A percentile compares a stretch with the other conserved stretches of the same genome.
phyloP scores from a whole-genome alignment of 2,113 vertebrate genomes.

The Psophia crepitans region DNA sequence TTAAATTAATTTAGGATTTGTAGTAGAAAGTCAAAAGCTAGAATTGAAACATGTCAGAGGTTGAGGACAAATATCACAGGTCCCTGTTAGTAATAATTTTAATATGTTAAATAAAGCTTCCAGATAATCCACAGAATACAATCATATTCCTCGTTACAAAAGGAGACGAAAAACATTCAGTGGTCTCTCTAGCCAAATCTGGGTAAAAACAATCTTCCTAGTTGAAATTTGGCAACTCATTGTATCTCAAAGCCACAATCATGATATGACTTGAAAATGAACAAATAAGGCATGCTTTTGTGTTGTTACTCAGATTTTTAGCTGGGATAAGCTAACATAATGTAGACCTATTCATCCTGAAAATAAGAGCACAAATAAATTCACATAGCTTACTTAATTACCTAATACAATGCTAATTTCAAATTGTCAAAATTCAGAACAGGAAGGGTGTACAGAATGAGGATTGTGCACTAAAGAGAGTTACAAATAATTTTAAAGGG shows the following conservation, averaged over 20 bases:
- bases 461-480: background rate
- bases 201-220: background rate
- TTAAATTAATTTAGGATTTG: background rate
- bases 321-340: background rate
- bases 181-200: background rate
- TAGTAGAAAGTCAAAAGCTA: background rate
- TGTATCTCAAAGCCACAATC: background rate
- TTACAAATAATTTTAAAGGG: background rate
- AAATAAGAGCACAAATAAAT: background rate
- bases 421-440: background rate
- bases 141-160: background rate
- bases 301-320: background rate
- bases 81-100: background rate
- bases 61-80: background rate
- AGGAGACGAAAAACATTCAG: background rate
- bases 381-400: background rate
- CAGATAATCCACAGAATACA: background rate
- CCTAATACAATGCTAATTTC: background rate
- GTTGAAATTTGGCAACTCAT: background rate
- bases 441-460: background rate
- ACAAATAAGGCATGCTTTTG: fast-evolving
- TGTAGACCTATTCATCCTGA: background rate
- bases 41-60: background rate
- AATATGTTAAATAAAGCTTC: background rate
- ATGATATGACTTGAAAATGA: background rate